A percentile compares a stretch with the other conserved stretches of the same genome.
Evolutionary conservation across 2,888 invertebrate species (phyloP).

Genomic region (Heteromyza rotundicornis): DNA sequence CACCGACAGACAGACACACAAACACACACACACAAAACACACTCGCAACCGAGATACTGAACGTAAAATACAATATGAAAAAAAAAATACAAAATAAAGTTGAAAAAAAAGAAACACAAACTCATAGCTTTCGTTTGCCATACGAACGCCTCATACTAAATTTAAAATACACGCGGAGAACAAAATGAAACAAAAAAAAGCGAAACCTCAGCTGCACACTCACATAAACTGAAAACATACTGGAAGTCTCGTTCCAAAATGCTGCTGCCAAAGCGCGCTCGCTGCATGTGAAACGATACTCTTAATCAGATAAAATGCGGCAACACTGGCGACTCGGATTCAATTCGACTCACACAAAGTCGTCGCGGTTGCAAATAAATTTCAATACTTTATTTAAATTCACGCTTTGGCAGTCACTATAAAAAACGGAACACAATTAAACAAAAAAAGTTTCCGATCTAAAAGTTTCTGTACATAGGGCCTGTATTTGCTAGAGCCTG

Average conservation of each 20-base stretch:
- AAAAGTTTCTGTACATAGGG: no score
- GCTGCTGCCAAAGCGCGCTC: not conserved
- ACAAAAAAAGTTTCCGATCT: no score
- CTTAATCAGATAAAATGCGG: not conserved
- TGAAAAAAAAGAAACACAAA: constrained; percentile 16
- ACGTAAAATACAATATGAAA: constrained; percentile 24
- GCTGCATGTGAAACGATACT: not conserved
- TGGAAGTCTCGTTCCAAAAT: not conserved
- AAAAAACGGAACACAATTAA: no score
- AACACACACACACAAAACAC: constrained; percentile 16
- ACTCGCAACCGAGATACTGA: constrained; percentile 17
- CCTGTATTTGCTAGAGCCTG: no score
- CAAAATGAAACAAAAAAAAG: not conserved
- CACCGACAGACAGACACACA: constrained; percentile 23
- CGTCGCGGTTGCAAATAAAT: constrained; percentile 48
- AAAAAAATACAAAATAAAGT: constrained; percentile 10
- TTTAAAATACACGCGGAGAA: constrained; percentile 29
- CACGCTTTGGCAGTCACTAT: constrained; percentile 48
- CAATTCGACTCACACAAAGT: no score
- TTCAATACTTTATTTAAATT: constrained; percentile 56
- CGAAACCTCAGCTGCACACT: constrained; percentile 4
- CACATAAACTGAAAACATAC: constrained; percentile 7
- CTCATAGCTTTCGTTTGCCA: constrained; percentile 59
- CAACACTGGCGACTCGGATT: not conserved
- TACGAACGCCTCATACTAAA: constrained; percentile 58